Evolutionary conservation across 2,113 vertebrate species (phyloP).

Genomic region (Sigmodon hispidus): DNA sequence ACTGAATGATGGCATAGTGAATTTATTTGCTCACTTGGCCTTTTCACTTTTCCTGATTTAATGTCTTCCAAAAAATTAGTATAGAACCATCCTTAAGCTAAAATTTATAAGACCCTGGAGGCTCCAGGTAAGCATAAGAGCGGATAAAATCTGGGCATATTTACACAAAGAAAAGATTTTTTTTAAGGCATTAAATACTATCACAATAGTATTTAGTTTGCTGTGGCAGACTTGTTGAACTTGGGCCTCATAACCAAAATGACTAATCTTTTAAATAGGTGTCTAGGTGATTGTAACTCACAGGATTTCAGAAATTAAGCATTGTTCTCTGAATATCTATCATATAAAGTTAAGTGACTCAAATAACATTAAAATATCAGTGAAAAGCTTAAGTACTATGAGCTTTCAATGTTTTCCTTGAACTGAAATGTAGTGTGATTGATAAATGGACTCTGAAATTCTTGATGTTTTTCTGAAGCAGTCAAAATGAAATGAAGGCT

Average conservation of each 20-base stretch:
- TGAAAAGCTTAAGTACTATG: background rate
- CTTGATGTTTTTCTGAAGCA: background rate
- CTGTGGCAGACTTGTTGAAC: background rate
- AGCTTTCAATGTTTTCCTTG: background rate
- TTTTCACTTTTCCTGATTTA: conserved; percentile 5
- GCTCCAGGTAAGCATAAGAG: background rate
- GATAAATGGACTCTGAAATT: background rate
- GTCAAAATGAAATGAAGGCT: background rate
- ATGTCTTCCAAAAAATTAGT: background rate
- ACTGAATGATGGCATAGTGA: background rate
- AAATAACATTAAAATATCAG: background rate
- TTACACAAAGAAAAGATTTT: background rate
- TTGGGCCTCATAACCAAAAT: conserved; percentile 4
- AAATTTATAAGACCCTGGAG: background rate
- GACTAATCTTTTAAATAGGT: background rate
- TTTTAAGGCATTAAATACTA: conserved; percentile 10
- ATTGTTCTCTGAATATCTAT: background rate
- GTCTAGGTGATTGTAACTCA: background rate
- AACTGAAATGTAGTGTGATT: background rate
- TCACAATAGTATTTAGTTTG: background rate
- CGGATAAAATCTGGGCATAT: background rate
- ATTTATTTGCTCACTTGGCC: background rate
- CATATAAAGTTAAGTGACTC: background rate
- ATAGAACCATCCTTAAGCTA: background rate
- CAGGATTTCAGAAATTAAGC: background rate